A percentile compares a stretch with the other conserved stretches of the same genome.
Evolutionary conservation across 1,140 invertebrate species (phyloP).

Genomic region (Hermetia illucens): DNA sequence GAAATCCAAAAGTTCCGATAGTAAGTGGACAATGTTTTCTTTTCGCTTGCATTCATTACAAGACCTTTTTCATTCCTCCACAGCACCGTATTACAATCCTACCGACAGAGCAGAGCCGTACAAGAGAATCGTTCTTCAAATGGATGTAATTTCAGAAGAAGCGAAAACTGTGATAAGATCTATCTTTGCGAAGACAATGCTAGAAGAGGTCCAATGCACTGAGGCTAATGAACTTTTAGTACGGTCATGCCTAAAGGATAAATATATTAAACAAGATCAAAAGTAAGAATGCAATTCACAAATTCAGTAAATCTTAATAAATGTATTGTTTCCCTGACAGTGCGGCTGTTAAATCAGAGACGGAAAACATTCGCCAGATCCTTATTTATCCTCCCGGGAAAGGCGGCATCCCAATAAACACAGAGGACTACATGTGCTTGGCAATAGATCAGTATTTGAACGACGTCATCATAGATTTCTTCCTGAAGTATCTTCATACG

Average conservation of each 20-base stretch:
- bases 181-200: slow-evolving; percentile 43
- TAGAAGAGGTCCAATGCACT: slow-evolving; percentile 53
- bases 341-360: background rate
- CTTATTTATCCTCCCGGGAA: slow-evolving; percentile 55
- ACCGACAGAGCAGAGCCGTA: slow-evolving; percentile 45
- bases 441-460: slow-evolving; percentile 90
- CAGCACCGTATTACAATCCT: slow-evolving; percentile 42
- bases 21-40: slow-evolving; percentile 11
- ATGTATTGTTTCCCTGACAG: too few relatives aligned
- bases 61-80: slow-evolving; percentile 9
- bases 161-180: slow-evolving; percentile 45
- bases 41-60: slow-evolving; percentile 3
- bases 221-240: slow-evolving; percentile 73
- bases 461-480: slow-evolving; percentile 97
- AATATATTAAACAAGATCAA: slow-evolving; percentile 7
- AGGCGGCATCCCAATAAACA: slow-evolving; percentile 77
- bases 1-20: slow-evolving; percentile 32
- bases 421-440: slow-evolving; percentile 81
- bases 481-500: slow-evolving; percentile 75
- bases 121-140: slow-evolving; percentile 62
- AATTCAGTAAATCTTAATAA: too few relatives aligned
- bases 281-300: slow-evolving; percentile 3
- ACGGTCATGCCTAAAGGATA: slow-evolving; percentile 34
- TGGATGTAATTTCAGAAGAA: slow-evolving; percentile 50
- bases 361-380: slow-evolving; percentile 39